Conservation (phyloP, 2,113 vertebrate genomes). For the Ailuropoda melanoleuca region DNA sequence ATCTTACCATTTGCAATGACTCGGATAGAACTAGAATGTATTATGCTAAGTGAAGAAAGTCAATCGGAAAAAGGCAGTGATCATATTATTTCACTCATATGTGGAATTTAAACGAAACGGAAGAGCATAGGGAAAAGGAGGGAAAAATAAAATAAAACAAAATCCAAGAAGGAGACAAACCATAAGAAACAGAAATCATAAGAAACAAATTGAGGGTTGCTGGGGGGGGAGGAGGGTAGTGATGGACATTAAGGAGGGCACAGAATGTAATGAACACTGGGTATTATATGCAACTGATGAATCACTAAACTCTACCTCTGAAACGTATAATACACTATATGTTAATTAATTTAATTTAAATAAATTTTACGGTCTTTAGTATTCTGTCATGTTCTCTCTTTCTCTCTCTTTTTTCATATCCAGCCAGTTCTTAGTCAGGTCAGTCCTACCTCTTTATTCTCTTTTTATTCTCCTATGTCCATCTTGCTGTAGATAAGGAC, state of each 20-base stretch:
- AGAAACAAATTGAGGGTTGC: background rate
- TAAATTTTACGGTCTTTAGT: background rate
- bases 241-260: background rate
- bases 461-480: background rate
- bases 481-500: background rate
- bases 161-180: background rate
- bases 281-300: background rate
- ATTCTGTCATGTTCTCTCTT: background rate
- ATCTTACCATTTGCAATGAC: too few relatives aligned
- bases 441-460: background rate
- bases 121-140: background rate
- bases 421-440: background rate
- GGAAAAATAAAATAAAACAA: background rate
- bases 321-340: background rate
- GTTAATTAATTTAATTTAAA: background rate
- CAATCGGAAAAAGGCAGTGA: too few relatives aligned
- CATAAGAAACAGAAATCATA: background rate
- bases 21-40: too few relatives aligned
- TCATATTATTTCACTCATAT: background rate
- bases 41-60: too few relatives aligned
- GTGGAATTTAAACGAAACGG: background rate
- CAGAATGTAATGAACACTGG: background rate
- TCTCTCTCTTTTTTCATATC: background rate
- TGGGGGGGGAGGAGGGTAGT: background rate
- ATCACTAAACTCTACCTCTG: background rate